Evolutionary conservation across 2,113 vertebrate genomes (phyloP), one percentile per base, ranked within the genome.

Genomic region (Lagopus muta): DNA sequence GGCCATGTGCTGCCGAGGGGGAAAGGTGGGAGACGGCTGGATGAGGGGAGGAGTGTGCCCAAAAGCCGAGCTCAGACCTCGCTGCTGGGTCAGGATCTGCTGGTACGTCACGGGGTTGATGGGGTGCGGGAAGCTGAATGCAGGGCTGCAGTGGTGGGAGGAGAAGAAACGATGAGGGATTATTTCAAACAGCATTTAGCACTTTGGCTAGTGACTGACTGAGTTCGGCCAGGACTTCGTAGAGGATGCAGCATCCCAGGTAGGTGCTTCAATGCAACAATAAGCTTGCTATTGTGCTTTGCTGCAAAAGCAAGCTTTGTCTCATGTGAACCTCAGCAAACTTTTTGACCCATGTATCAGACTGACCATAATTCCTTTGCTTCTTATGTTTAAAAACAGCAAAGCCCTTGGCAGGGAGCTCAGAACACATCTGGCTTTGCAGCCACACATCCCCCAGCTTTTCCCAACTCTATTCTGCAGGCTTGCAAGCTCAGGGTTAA

Each of bases 41-140:
- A 99, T 97, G 84, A 99, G 96, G 30, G 99, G 99, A 14, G 99
- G 98, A 0, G 98, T 98, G 96, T 99, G 99, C 67, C 99, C 99
- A 0, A 99, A 99, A 45, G 99, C 98, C 4, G 98, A 98, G 73
- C 98, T 99, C 78, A 99, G 97, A 43, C 98, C 96, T 69, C 99
- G 97, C 95, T 99, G 99, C 96, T 99, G 99, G 86, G 97, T 98
- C 96, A 99, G 93, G 74, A 99, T 98, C 97, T 99, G 99, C 98
- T 99, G 99, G 96, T 99, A 99, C 0, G 99, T 98, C 97, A 99
- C 93, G 0, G 99, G 99, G 90, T 99, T 99, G 97, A 99, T 99
- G 69, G 98, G 98, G 69, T 99, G 99, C 13, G 99, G 98, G 90
- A 99, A 99, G 86, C 98, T 98, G 96, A 99, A 99, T 0, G 99